Evolutionary conservation across 2,113 vertebrate genomes (phyloP).

Genomic region (Hippocampus abdominalis): DNA sequence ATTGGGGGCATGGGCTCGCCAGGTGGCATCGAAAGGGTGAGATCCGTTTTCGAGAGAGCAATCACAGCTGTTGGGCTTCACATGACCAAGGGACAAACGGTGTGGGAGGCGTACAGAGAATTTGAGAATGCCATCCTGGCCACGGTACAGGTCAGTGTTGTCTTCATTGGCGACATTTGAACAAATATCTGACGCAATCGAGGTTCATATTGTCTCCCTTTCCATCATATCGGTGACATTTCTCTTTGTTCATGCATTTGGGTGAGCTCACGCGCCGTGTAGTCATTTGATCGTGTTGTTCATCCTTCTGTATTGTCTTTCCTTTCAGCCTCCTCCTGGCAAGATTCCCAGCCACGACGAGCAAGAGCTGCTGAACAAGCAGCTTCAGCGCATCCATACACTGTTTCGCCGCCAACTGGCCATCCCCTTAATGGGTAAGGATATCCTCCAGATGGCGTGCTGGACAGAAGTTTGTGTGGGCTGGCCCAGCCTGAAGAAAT

Average conservation of each 20-base stretch:
- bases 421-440: conserved; percentile 86
- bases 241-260: not conserved
- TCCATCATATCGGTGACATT: not conserved
- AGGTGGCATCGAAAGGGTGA: conserved; percentile 87
- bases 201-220: not conserved
- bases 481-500: conserved; percentile 1
- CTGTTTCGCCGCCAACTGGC: conserved; percentile 92
- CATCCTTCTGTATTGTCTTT: conserved; percentile 51
- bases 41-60: conserved; percentile 86
- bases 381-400: conserved; percentile 86
- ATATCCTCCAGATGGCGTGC: conserved; percentile 16
- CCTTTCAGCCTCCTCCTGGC: conserved; percentile 82
- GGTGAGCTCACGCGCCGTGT: not conserved
- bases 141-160: conserved; percentile 82
- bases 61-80: conserved; percentile 89
- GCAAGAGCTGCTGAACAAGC: conserved; percentile 83
- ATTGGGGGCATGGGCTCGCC: conserved; percentile 90
- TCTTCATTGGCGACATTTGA: not conserved
- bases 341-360: conserved; percentile 80
- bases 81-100: conserved; percentile 83
- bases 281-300: not conserved
- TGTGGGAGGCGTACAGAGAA: conserved; percentile 95
- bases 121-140: conserved; percentile 92
- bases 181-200: not conserved
- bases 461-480: conserved; percentile 13